Conservation (phyloP, 2,797 vertebrate species). For the Capromys pilorides region DNA sequence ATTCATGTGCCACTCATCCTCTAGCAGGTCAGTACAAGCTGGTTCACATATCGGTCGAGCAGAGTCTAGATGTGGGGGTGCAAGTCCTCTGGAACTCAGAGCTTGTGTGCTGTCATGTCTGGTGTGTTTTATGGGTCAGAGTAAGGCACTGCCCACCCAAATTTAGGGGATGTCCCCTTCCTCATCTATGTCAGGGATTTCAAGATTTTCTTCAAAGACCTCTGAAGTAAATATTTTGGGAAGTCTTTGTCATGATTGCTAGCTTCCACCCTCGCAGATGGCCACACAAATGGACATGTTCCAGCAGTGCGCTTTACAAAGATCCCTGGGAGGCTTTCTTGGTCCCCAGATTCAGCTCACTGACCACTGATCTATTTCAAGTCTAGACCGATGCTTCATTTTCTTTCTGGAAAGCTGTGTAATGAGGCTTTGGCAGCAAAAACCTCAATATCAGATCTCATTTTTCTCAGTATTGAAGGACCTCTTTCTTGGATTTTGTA, state of each 20-base stretch:
- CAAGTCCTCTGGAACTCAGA: no score
- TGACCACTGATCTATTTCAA: rapidly evolving
- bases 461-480: background rate
- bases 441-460: background rate
- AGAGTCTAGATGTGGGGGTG: background rate
- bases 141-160: background rate
- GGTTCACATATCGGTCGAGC: rapidly evolving
- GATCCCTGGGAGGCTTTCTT: no score
- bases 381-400: background rate
- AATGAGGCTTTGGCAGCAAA: background rate
- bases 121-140: rapidly evolving
- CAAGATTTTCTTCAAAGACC: no score
- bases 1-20: no score
- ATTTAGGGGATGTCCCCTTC: background rate
- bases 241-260: rapidly evolving
- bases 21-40: background rate
- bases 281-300: background rate
- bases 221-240: rapidly evolving
- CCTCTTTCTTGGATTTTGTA: background rate
- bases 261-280: rapidly evolving
- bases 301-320: background rate
- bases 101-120: background rate
- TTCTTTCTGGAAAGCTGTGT: background rate
- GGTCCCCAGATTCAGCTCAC: background rate
- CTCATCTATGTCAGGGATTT: background rate